Conservation (phyloP, 2,888 invertebrate species). For the Tachina fera region DNA sequence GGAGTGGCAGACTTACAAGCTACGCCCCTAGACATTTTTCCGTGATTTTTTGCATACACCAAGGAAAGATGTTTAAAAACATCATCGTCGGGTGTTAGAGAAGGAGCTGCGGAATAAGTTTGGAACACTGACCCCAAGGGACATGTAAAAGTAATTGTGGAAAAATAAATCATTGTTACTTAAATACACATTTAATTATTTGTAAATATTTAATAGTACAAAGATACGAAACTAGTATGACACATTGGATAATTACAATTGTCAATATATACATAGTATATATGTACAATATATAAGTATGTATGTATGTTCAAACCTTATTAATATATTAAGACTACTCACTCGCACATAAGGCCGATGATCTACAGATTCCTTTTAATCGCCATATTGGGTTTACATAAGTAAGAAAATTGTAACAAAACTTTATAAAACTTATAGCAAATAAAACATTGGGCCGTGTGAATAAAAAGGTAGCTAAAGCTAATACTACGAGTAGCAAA, state of each 20-base stretch:
- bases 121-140: slow-evolving; percentile 91
- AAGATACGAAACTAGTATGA: background rate
- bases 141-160: slow-evolving; percentile 82
- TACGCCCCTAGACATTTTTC: slow-evolving; percentile 93
- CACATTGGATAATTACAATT: background rate
- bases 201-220: background rate
- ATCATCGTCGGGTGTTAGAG: slow-evolving; percentile 95
- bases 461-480: background rate
- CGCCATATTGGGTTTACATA: slow-evolving; percentile 81
- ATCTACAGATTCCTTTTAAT: slow-evolving; percentile 88
- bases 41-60: slow-evolving; percentile 93
- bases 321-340: slow-evolving; percentile 80
- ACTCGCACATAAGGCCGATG: slow-evolving; percentile 89
- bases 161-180: slow-evolving; percentile 9
- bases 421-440: slow-evolving; percentile 77
- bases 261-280: background rate
- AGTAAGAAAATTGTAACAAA: slow-evolving; percentile 73
- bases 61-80: slow-evolving; percentile 93
- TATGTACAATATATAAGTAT: background rate
- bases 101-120: slow-evolving; percentile 91
- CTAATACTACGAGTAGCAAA: too few species aligned
- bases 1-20: slow-evolving; percentile 91
- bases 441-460: background rate
- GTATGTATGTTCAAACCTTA: background rate
- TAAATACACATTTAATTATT: background rate